Evolutionary conservation across 2,113 vertebrate species (phyloP), one percentile per base, ranked within the genome.

Genomic region (Pelodiscus sinensis): DNA sequence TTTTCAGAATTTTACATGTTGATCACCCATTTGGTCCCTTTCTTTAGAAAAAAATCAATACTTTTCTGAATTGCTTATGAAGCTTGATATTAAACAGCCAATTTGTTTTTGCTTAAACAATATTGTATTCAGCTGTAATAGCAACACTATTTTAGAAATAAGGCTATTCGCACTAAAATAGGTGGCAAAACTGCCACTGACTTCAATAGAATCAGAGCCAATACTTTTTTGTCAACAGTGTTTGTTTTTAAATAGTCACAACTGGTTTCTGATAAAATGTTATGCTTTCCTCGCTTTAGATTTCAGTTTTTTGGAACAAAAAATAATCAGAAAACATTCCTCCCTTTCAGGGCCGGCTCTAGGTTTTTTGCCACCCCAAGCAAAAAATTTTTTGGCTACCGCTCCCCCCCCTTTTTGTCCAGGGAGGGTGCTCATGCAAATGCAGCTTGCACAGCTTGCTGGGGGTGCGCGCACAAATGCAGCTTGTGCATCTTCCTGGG

Each of bases 141-240:
- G 71, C 71, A 87, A 62, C 6, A 7, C 3, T 4, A 54, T 89
- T 90, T 89, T 73, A 86, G 31, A 90, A 57, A 35, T 31, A 87
- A 92, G 2, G 3, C 75, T 51, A 60, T 86, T 84, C 87, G 50
- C 12, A 56, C 27, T 55, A 81, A 52, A 57, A 6, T 88, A 86
- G 82, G 24, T 55, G 51, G 16, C 38, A 96, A 92, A 92, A 93
- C 62, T 93, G 85, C 79, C 84, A 91, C 35, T 78, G 86, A 6
- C 57, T 86, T 92, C 92, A 86, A 0, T 19, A 88, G 79, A 44
- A 91, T 22, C 56, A 82, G 81, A 88, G n/a, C 52, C 93, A 92
- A 88, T 80, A 68, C 10, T 87, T 91, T 71, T 65, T 81, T 89
- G 82, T 83, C 11, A 85, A 21, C 89, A 79, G 35, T 38, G 4